phyloP scores from a whole-genome alignment of 30 jellyfish, hydroid and myxozoan genomes.

The Mastigias papua region DNA sequence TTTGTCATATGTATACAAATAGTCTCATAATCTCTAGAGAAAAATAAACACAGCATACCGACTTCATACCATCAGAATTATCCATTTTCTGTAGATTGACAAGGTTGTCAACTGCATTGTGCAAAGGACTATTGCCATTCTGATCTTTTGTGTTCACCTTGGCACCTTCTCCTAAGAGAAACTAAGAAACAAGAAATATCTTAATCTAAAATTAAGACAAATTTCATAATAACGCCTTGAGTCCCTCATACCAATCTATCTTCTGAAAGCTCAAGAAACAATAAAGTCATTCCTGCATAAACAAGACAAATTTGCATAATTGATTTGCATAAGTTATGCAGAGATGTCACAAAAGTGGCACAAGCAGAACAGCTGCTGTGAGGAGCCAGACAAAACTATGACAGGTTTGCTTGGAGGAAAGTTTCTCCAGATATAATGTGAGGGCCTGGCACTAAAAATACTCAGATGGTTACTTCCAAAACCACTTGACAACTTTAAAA shows the following conservation, averaged over 20 bases:
- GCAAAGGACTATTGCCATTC: too few species aligned
- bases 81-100: too few species aligned
- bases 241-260: neutral
- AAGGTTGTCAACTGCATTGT: too few species aligned
- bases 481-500: neutral
- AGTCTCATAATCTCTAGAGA: too few species aligned
- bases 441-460: neutral
- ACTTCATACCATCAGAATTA: too few species aligned
- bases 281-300: neutral
- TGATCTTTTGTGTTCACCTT: too few species aligned
- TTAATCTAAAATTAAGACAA: neutral
- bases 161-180: too few species aligned
- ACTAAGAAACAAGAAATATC: neutral
- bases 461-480: neutral
- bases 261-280: neutral
- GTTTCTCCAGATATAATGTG: neutral
- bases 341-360: neutral
- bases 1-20: too few species aligned
- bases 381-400: neutral
- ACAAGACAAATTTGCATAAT: neutral
- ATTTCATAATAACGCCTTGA: neutral
- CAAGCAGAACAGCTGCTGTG: constrained; percentile 5
- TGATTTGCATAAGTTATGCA: neutral
- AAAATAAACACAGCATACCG: too few species aligned
- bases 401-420: neutral